phyloP scores from a whole-genome alignment of 2,113 vertebrate species.

The Labrus mixtus region DNA sequence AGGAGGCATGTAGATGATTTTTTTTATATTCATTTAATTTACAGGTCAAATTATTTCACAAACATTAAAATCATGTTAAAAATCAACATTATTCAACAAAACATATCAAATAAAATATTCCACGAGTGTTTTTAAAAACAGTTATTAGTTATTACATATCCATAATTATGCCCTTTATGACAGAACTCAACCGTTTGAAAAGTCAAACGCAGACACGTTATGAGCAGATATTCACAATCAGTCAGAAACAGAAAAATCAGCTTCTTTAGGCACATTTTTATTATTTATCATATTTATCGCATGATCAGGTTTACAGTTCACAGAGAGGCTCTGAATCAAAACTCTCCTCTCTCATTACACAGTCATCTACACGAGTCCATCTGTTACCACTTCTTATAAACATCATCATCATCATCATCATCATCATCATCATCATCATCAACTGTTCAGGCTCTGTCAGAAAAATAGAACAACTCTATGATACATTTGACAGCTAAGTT shows the following conservation, averaged over 20 bases:
- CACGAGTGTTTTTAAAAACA: neutral
- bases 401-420: neutral
- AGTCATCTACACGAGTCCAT: neutral
- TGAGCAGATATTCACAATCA: neutral
- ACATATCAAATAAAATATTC: neutral
- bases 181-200: constrained; percentile 11
- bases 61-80: constrained; percentile 27
- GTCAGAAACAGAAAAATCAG: constrained; percentile 15
- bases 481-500: neutral
- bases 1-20: neutral
- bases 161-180: neutral
- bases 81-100: constrained; percentile 17
- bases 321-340: constrained; percentile 22
- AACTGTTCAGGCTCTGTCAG: neutral
- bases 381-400: neutral
- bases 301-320: constrained; percentile 17
- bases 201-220: neutral
- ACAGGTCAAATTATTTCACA: constrained; percentile 39
- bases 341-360: neutral
- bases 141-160: constrained; percentile 12
- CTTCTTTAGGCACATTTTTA: constrained; percentile 54
- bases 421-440: neutral
- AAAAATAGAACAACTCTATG: neutral
- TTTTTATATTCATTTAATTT: constrained; percentile 36
- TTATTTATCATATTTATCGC: neutral